Evolutionary conservation across 2,113 vertebrate species (phyloP).

Genomic region (Antechinus stuartii): DNA sequence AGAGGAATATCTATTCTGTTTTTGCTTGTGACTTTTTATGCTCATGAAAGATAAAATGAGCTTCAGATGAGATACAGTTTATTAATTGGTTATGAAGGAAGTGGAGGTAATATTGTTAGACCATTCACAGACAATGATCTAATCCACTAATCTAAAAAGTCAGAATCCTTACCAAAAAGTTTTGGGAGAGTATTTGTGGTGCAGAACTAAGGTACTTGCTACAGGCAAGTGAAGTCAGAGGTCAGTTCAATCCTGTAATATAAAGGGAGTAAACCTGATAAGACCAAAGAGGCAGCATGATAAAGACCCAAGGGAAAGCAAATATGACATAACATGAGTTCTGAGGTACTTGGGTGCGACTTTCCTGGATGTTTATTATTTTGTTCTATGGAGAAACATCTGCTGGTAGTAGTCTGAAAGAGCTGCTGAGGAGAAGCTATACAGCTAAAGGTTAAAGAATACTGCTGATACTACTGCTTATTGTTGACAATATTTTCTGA

Average conservation of each 20-base stretch:
- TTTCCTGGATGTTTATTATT: neutral
- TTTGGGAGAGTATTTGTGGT: constrained; percentile 87
- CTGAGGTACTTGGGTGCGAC: neutral
- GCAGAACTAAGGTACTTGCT: constrained; percentile 86
- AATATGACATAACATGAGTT: neutral
- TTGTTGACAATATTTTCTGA: neutral
- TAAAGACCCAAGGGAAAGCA: neutral
- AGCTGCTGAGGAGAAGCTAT: neutral
- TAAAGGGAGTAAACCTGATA: constrained; percentile 86
- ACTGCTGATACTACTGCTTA: neutral
- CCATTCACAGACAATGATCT: constrained; percentile 69
- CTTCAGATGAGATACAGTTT: neutral
- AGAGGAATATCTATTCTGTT: neutral
- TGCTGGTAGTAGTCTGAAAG: neutral
- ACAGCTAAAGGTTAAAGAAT: accelerated
- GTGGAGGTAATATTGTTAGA: constrained; percentile 23
- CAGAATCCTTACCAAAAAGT: constrained; percentile 86
- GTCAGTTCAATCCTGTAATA: constrained; percentile 93
- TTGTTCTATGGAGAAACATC: neutral
- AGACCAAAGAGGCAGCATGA: constrained; percentile 68
- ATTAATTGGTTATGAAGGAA: constrained; percentile 70
- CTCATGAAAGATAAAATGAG: constrained; percentile 60
- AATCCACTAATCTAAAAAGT: constrained; percentile 80
- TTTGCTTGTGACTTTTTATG: neutral
- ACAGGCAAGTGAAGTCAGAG: constrained; percentile 91